Conservation (phyloP, 2,888 invertebrate genomes). For the Magallana nippona region DNA sequence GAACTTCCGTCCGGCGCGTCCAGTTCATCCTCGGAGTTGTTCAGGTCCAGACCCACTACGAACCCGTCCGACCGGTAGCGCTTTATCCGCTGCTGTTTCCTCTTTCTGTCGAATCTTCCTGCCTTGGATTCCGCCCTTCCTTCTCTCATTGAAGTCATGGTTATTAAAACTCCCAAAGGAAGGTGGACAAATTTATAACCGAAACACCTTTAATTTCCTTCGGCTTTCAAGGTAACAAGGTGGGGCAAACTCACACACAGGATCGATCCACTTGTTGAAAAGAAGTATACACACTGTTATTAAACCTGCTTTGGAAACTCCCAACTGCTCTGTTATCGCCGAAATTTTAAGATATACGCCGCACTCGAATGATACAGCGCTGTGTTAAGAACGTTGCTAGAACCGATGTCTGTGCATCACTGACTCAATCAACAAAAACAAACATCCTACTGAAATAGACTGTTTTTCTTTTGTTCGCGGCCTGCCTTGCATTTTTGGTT, state of each 20-base stretch:
- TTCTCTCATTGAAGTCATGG: conserved; percentile 20
- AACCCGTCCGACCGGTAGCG: conserved; percentile 73
- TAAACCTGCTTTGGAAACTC: not conserved
- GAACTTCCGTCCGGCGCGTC: conserved; percentile 54
- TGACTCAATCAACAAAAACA: conserved; percentile 14
- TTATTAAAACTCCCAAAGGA: not conserved
- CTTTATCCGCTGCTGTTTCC: conserved; percentile 69
- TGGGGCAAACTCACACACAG: not conserved
- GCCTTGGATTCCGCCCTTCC: conserved; percentile 32
- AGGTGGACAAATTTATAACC: not conserved
- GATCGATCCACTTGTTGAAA: not conserved
- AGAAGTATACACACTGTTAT: not conserved
- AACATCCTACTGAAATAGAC: not conserved
- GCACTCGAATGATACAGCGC: conserved; percentile 18
- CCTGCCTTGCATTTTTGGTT: not conserved
- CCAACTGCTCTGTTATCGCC: conserved; percentile 5
- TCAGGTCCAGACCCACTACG: conserved; percentile 67
- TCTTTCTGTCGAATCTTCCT: conserved; percentile 63
- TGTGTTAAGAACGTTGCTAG: not conserved
- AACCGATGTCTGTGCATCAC: not conserved
- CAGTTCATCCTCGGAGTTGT: conserved; percentile 60
- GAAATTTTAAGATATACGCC: not conserved
- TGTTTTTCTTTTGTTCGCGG: not conserved
- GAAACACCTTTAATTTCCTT: conserved; percentile 12
- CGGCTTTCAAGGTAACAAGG: not conserved